Conservation (phyloP, 1,140 invertebrate species). For the Helicoverpa zea region DNA sequence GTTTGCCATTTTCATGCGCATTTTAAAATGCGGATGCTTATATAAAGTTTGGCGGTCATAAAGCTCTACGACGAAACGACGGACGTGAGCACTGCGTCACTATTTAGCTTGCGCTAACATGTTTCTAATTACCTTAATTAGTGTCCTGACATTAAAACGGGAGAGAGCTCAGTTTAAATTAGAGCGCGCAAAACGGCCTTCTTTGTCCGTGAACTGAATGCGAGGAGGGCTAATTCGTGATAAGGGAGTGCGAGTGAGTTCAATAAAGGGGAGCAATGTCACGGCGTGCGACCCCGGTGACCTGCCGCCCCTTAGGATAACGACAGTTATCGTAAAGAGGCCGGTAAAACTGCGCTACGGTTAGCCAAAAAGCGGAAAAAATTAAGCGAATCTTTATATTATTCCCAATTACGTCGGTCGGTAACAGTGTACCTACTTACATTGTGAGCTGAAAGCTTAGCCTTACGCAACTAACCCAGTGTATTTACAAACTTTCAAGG, state of each 20-base stretch:
- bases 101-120: constrained; percentile 67
- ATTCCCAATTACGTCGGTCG: constrained; percentile 23
- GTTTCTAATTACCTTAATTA: constrained; percentile 82
- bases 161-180: constrained; percentile 78
- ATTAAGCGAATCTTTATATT: constrained; percentile 41
- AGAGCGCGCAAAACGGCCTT: constrained; percentile 74
- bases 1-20: constrained; percentile 30
- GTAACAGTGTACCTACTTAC: neutral
- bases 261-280: constrained; percentile 74
- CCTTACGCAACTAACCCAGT: constrained; percentile 13
- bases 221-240: constrained; percentile 78
- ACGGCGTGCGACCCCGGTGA: constrained; percentile 62
- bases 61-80: constrained; percentile 31
- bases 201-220: constrained; percentile 77
- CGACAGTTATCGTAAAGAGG: constrained; percentile 67
- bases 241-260: constrained; percentile 75
- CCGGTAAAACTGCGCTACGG: constrained; percentile 42
- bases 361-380: constrained; percentile 38
- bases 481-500: constrained; percentile 40
- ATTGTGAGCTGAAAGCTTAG: constrained; percentile 4
- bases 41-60: constrained; percentile 50
- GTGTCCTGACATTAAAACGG: constrained; percentile 72
- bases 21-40: constrained; percentile 42
- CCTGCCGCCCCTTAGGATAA: constrained; percentile 64
- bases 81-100: constrained; percentile 54